Conservation (phyloP, 1,140 invertebrate genomes). For the Chelonus insularis region DNA sequence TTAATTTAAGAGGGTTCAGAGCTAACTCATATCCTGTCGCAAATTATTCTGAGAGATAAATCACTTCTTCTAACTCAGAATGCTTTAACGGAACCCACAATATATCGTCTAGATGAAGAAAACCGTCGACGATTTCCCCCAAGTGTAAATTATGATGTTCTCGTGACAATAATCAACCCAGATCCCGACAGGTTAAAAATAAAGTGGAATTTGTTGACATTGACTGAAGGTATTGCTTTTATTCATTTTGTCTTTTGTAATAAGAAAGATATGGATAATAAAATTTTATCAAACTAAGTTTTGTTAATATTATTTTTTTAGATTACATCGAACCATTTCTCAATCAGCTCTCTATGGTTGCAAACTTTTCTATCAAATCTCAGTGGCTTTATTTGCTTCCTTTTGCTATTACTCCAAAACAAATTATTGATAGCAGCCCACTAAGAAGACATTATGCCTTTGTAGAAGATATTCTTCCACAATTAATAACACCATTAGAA, state of each 20-base stretch:
- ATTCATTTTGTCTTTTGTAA: too few relatives aligned
- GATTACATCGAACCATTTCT: constrained; percentile 77
- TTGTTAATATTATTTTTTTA: too few relatives aligned
- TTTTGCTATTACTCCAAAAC: constrained; percentile 70
- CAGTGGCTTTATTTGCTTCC: constrained; percentile 85
- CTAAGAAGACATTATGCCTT: constrained; percentile 65
- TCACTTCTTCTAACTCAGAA: constrained; percentile 51
- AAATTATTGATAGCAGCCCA: constrained; percentile 59
- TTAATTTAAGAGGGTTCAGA: constrained; percentile 42
- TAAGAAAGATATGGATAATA: too few relatives aligned
- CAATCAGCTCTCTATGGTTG: constrained; percentile 67
- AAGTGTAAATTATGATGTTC: constrained; percentile 71
- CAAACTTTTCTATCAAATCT: constrained; percentile 79
- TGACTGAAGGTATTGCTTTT: constrained; percentile 67
- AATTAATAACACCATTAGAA: constrained; percentile 80
- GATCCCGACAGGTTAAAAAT: constrained; percentile 71
- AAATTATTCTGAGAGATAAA: constrained; percentile 54
- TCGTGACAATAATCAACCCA: constrained; percentile 77
- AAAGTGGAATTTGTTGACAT: constrained; percentile 68
- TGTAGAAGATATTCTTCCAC: constrained; percentile 67
- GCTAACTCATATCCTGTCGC: constrained; percentile 47
- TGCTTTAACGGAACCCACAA: constrained; percentile 51
- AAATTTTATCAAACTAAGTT: too few relatives aligned
- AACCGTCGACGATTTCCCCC: constrained; percentile 58
- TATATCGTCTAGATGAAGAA: constrained; percentile 51